Percentiles rank a stretch among this genome's conserved stretches.
Conservation (phyloP, 1,140 invertebrate genomes). For the Mizuhopecten yessoensis region DNA sequence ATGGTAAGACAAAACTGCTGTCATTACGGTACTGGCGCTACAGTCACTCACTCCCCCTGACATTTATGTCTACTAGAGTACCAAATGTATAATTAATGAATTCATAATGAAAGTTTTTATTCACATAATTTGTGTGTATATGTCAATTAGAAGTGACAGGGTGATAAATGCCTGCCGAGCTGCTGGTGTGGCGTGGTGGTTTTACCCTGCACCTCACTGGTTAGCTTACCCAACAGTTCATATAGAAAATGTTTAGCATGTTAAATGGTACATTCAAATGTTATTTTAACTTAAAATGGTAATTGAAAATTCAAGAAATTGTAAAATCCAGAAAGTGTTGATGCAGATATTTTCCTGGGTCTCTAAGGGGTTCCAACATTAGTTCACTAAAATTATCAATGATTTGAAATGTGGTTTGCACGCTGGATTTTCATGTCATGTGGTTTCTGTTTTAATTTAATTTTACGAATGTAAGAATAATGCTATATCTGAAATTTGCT, state of each 20-base stretch:
- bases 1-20: neutral
- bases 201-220: neutral
- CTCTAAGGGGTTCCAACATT: too few species aligned
- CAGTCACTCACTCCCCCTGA: neutral
- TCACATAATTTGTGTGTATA: conserved; percentile 35
- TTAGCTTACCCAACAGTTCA: neutral
- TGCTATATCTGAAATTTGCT: neutral
- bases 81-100: conserved; percentile 40
- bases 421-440: too few species aligned
- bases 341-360: too few species aligned
- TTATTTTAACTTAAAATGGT: too few species aligned
- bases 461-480: neutral
- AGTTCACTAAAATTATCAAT: too few species aligned
- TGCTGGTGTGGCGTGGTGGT: neutral
- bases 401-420: too few species aligned
- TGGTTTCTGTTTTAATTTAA: too few species aligned
- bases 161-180: neutral
- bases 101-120: conserved; percentile 40
- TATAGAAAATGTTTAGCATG: neutral
- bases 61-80: neutral
- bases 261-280: too few species aligned
- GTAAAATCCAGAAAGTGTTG: too few species aligned
- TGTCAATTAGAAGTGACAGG: neutral
- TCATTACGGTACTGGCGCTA: neutral
- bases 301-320: too few species aligned